phyloP scores from a whole-genome alignment of 2,797 vertebrate genomes.

The Acanthopagrus latus region DNA sequence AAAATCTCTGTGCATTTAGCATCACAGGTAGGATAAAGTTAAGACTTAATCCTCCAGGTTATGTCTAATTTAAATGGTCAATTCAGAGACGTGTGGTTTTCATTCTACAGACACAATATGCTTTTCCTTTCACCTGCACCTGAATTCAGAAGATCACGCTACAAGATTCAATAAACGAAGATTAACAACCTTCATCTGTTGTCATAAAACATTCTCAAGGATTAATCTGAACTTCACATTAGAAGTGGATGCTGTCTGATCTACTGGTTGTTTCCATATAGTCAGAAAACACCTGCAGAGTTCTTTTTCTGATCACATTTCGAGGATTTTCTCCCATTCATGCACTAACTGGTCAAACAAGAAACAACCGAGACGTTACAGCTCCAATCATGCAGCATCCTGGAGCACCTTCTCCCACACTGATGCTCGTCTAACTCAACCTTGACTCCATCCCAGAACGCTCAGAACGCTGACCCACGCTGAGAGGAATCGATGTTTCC shows the following conservation, averaged over 20 bases:
- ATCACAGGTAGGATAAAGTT: background rate
- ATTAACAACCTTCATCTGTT: background rate
- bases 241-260: background rate
- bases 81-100: background rate
- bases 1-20: no score
- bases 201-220: background rate
- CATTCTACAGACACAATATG: background rate
- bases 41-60: background rate
- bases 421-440: conserved; percentile 14
- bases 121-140: background rate
- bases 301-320: background rate
- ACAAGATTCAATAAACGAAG: background rate
- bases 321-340: background rate
- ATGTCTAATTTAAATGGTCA: background rate
- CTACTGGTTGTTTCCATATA: background rate
- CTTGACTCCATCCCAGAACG: conserved; percentile 37
- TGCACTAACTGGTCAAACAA: background rate
- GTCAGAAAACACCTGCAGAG: background rate
- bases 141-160: background rate
- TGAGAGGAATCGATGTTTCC: conserved; percentile 80
- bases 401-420: background rate
- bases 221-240: conserved; percentile 18
- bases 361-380: background rate
- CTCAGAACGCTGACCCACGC: conserved; percentile 45
- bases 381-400: conserved; percentile 11